Evolutionary conservation across 2,888 invertebrate genomes (phyloP), one percentile per base, ranked within the genome.

Genomic region (Colletes collaris): DNA sequence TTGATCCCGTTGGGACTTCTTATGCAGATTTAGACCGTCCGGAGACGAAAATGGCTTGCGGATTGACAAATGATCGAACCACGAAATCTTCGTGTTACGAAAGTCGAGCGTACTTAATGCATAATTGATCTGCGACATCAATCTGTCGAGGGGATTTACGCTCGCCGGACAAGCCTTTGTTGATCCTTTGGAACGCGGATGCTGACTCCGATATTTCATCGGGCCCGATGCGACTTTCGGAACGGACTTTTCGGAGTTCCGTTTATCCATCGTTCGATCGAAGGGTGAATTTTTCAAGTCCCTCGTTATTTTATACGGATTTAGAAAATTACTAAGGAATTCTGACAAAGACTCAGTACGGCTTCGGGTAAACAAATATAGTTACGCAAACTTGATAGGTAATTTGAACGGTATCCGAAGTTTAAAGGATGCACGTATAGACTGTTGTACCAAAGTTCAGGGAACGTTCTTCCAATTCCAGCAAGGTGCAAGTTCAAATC

Each of bases 401-500:
- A 27, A 27, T 27, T 27, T 27, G 27, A 27, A 27, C 27, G 27
- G 27, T 27, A 27, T 27, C 27, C 27, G 1, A 40, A 40, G 40
- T 40, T 40, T 40, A 40, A 40, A 2, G 40, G 27, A 27, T 27
- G 27, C 2, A 27, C 27, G 27, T 27, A 27, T 27, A 27, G 27
- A 27, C 27, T 27, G 27, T 27, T 27, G 27, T 2, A 27, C 27
- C 27, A 27, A 27, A 27, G 27, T 27, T 27, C 27, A 27, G 27
- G 27, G 27, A 27, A 27, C 27, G 27, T 68, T 74, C 81, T 55
- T 53, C 13, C 44, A 50, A 56, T 67, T 44, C 27, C 49, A 27
- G 79, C 79, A 85, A 89, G 90, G 89, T 89, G 88, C 90, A 91
- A 90, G 90, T 91, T 90, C 89, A 90, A 87, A 89, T 74, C 89